Conservation (phyloP, 2,888 invertebrate species). For the Tethea ocularis region DNA sequence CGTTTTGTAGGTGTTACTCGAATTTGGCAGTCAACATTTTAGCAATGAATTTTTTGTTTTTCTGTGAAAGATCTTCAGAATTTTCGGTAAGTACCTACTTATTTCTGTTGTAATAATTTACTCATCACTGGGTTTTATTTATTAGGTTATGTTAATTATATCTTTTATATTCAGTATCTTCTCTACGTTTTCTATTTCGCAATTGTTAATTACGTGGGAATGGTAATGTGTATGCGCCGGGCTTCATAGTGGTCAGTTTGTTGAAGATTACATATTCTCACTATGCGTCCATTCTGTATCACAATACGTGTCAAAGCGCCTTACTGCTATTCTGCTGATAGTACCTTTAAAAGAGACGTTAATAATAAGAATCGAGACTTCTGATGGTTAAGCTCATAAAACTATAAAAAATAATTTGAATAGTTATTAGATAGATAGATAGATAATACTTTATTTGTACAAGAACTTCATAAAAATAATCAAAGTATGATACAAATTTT, state of each 20-base stretch:
- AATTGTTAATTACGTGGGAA: background rate
- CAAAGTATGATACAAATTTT: too few relatives aligned
- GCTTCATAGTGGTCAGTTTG: constrained; percentile 26
- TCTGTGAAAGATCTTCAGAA: too few relatives aligned
- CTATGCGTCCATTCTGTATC: constrained; percentile 67
- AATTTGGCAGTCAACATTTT: background rate
- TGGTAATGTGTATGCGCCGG: constrained; percentile 29
- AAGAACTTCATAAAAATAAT: too few relatives aligned
- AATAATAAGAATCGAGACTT: background rate
- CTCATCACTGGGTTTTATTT: background rate
- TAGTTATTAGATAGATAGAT: too few relatives aligned
- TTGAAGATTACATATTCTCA: constrained; percentile 56
- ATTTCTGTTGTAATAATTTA: background rate
- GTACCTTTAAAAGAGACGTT: constrained; percentile 25
- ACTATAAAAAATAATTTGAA: too few relatives aligned
- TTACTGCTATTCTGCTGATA: constrained; percentile 33
- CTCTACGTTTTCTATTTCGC: background rate
- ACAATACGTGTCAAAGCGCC: constrained; percentile 61
- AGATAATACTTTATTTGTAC: too few relatives aligned
- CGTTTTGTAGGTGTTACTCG: background rate
- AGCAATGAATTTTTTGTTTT: background rate
- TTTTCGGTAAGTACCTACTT: background rate
- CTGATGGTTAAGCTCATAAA: too few relatives aligned
- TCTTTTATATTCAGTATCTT: background rate
- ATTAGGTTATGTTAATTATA: background rate